Percentiles rank a stretch among this genome's conserved stretches.
Conservation (phyloP, 2,113 vertebrate species). For the Canis aureus region DNA sequence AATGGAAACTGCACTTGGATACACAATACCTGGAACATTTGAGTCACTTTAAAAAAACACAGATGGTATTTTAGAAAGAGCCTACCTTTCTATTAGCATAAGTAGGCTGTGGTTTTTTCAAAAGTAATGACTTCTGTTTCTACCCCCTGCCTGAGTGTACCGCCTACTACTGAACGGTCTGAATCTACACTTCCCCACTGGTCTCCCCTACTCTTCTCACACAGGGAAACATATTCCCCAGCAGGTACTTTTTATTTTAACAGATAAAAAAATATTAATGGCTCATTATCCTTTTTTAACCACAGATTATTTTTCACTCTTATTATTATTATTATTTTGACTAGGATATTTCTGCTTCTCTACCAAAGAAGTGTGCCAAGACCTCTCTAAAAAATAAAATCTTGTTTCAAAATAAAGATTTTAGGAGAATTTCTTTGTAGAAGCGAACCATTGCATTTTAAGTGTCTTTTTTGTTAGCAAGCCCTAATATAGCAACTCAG, state of each 20-base stretch:
- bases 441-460: slow-evolving; percentile 41
- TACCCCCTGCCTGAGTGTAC: slow-evolving; percentile 56
- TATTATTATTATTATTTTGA: not conserved
- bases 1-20: slow-evolving; percentile 26
- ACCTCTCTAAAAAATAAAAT: slow-evolving; percentile 67
- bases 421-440: slow-evolving; percentile 67
- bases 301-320: slow-evolving; percentile 19
- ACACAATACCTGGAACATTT: slow-evolving; percentile 66
- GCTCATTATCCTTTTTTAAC: slow-evolving; percentile 29
- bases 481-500: slow-evolving; percentile 55
- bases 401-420: slow-evolving; percentile 69
- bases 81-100: slow-evolving; percentile 72
- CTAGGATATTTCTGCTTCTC: slow-evolving; percentile 53
- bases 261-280: slow-evolving; percentile 61
- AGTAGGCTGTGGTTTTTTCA: slow-evolving; percentile 61
- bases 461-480: slow-evolving; percentile 68
- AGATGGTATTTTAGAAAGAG: slow-evolving; percentile 67
- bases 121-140: slow-evolving; percentile 72
- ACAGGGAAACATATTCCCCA: slow-evolving; percentile 41
- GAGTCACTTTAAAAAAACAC: slow-evolving; percentile 73
- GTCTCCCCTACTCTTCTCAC: not conserved
- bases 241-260: slow-evolving; percentile 26
- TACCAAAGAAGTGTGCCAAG: slow-evolving; percentile 58
- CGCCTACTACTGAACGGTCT: slow-evolving; percentile 26
- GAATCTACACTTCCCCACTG: slow-evolving; percentile 63